Evolutionary conservation across 1,140 invertebrate genomes (phyloP), one percentile per base, ranked within the genome.

Genomic region (Drosophila prosaltans): DNA sequence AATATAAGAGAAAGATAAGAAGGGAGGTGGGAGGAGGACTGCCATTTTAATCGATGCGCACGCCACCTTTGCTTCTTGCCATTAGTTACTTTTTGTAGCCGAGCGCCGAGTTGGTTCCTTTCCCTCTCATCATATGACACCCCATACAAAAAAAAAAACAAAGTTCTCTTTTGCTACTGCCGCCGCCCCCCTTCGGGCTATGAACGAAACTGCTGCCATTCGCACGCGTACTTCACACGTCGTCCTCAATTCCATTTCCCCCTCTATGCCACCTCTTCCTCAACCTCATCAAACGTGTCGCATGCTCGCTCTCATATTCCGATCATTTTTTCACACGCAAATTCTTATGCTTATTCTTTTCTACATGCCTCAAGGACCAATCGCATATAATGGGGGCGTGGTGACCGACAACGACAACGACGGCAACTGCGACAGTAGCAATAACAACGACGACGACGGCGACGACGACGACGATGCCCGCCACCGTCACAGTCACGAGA

Each of bases 281-380:
- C 45, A 24, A 8, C 6, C 45, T 8, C 45, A 51, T 60, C 10
- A 68, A 77, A 66, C 70, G 76, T 80, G 83, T 88, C 83, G 80
- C 69, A 80, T 72, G 71, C 71, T 74, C 69, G 80, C 79, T 82
- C 76, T 88, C 70, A 88, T 80, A 82, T 80, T 86, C 75, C 75
- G 81, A 91, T 91, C 88, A 91, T 85, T 91, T 91, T 91, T 91
- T 91, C 88, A 91, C 88, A 91, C 89, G 81, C 78, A 91, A 91
- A 91, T 85, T 91, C 89, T 91, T 91, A 82, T 91, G 83, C 81
- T 85, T 89, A 88, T 91, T 91, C 88, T 91, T 88, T 91, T 88
- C 75, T 88, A 80, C 81, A 79, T 74, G 83, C 84, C 81, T 80
- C 89, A 91, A 91, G 88, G 88, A 91, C 89, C 89, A 91, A 91